Base-by-base conservation (phyloP, 2,888 invertebrate species). In the Trilocha varians region DNA sequence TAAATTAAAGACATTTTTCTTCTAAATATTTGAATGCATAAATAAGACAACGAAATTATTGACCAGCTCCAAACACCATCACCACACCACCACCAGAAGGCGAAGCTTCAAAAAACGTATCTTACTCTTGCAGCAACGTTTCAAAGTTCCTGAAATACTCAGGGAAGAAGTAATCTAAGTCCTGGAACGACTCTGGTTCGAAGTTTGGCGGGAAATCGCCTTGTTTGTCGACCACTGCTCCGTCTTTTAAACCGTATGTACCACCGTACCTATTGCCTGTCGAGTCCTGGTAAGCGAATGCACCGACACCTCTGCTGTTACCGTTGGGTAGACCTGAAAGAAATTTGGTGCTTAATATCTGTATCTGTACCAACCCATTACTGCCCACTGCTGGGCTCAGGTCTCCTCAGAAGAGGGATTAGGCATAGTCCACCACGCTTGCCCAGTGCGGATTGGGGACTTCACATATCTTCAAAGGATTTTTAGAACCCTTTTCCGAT, bases 191-290 rank as follows among this genome's bases (percentile, higher is more conserved):
- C 13, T 51, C 49, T 4, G 32, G 44, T 5, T 49, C 55, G 40
- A 54, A 49, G 46, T 57, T 50, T 41, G 54, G 49, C 18, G 52
- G 52, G 40, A 53, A 53, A 34, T 36, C 46, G 14, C 55, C 56
- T 38, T 53, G 43, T 5, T 49, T 45, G 45, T 57, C 53, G 43
- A 60, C 56, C 15, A 66, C 52, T 39, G 62, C 49, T 25, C 70
- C 73, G 60, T 73, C 67, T 43, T 59, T 62, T 15, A 76, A 50
- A 35, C 63, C 68, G 60, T 75, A 84, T 43, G 77, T 77, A 15
- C 82, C 83, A 49, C 74, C 76, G 63, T 80, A 80, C 78, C 79
- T 80, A 57, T 73, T 70, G 48, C 85, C 85, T 3, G 64, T 32
- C 2, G 82, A 65, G 53, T 83, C 84, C 54, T 71, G 68, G 51